phyloP scores from a whole-genome alignment of 2,888 invertebrate species.

The Philaethria dido region DNA sequence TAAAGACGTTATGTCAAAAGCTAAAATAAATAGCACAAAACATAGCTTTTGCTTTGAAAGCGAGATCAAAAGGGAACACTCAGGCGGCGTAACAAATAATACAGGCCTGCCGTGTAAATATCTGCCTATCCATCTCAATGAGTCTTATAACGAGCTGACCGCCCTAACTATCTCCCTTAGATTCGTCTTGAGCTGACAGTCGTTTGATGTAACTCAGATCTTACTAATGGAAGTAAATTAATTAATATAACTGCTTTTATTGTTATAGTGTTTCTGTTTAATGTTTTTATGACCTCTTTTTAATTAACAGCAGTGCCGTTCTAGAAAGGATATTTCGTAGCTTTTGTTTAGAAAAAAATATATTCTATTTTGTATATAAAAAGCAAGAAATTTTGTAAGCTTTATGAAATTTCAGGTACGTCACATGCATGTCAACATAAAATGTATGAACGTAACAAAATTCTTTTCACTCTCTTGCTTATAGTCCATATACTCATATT shows the following conservation, averaged over 20 bases:
- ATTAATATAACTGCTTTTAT: background rate
- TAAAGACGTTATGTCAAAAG: slow-evolving; percentile 1
- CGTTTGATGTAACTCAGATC: background rate
- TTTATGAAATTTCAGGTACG: no score
- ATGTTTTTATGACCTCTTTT: background rate
- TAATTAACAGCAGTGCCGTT: no score
- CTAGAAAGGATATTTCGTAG: no score
- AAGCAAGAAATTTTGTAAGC: no score
- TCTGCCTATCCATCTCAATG: slow-evolving; percentile 23
- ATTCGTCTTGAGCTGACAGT: slow-evolving; percentile 18
- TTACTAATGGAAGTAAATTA: background rate
- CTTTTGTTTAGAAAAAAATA: no score
- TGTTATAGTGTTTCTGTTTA: background rate
- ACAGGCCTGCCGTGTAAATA: slow-evolving; percentile 18
- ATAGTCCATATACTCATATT: background rate
- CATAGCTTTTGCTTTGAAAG: slow-evolving; percentile 12
- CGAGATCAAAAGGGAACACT: slow-evolving; percentile 22
- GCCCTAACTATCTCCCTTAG: slow-evolving; percentile 17
- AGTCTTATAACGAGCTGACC: slow-evolving; percentile 29
- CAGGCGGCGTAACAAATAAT: slow-evolving; percentile 26
- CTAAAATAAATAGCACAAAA: slow-evolving; percentile 18
- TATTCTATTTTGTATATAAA: no score
- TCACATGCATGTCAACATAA: no score
- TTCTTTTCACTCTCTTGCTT: background rate
- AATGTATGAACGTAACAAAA: no score